Base-by-base conservation (phyloP, 2,113 vertebrate genomes). In the Megaceryle torquata region DNA sequence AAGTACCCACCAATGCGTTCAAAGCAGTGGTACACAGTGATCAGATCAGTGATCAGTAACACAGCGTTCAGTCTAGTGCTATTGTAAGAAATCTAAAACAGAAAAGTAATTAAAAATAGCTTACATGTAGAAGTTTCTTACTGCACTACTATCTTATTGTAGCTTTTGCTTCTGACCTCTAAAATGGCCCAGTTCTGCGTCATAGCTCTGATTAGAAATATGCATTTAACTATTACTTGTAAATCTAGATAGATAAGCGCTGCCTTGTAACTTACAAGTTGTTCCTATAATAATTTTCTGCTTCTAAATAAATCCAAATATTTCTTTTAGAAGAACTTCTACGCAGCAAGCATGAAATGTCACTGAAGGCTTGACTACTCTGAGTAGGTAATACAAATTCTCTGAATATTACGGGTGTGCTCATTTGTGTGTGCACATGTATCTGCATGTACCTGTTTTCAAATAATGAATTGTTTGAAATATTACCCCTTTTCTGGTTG, bases 361-460 rank as follows among this genome's bases (percentile, higher is more conserved):
- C 48, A 60, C 43, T 17, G 31, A 70, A 75, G 60, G 56, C 4
- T n/a, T 75, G 37, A 33, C 39, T 51, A 1, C 19, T 37, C 31
- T 37, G n/a, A 5, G 21, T 16, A 67, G 53, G 9, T 50, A 16
- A 35, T n/a, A 37, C 11, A 44, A 51, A 51, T 56, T 43, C 35
- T 39, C 28, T 53, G 25, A 56, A 44, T 26, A 56, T 8, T 21
- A 63, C 82, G 5, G 25, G 5, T 29, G 10, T 50, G 7, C 41
- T 74, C 11, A 21, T 43, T 16, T 15, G 6, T 19, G 6, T 3
- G 13, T 1, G 3, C 25, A 41, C 3, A 14, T 14, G 8, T 11
- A 22, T 18, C 24, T 2, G 1, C 7, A 18, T 0, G 2, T 0
- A n/a, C 6, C 12, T 43, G 39, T 15, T 71, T 31, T 9, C 10